Evolutionary conservation across 2,113 vertebrate species (phyloP).

Genomic region (Chloroceryle aenea): DNA sequence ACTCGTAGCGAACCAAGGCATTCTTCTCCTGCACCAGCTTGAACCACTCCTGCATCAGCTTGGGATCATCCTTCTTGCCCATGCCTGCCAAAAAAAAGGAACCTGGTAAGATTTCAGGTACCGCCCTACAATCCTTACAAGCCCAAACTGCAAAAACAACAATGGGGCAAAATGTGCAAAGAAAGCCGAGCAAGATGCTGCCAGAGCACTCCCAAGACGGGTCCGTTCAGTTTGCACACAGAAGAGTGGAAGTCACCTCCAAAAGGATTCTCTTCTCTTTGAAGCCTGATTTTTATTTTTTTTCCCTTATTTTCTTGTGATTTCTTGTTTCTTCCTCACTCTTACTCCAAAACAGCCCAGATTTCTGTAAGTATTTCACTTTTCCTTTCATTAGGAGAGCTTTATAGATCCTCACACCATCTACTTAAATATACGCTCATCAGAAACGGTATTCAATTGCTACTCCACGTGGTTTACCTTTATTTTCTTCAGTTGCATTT

Average conservation of each 20-base stretch:
- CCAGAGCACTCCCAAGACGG: conserved; percentile 77
- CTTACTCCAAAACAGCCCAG: not conserved
- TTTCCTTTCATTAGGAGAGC: not conserved
- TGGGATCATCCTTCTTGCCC: conserved; percentile 98
- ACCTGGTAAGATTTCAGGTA: not conserved
- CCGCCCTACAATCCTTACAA: not conserved
- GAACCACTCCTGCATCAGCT: conserved; percentile 99
- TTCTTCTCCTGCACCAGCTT: conserved; percentile 99
- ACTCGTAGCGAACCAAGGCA: conserved; percentile 96
- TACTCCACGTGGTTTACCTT: not conserved
- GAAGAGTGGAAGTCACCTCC: not conserved
- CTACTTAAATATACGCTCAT: not conserved
- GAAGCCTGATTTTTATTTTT: not conserved
- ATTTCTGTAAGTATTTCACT: not conserved
- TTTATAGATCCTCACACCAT: not conserved
- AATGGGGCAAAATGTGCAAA: conserved; percentile 81
- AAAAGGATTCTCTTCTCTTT: conserved; percentile 31
- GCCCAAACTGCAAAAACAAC: conserved; percentile 53
- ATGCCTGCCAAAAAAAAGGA: conserved; percentile 84
- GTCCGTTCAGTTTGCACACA: conserved; percentile 58
- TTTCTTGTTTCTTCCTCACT: conserved; percentile 20
- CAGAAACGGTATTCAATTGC: not conserved
- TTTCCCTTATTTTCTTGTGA: not conserved
- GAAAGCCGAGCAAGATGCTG: conserved; percentile 81
- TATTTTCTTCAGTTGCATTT: not conserved